Evolutionary conservation across 2,888 invertebrate genomes (phyloP).

Genomic region (Pyrocoelia pectoralis): DNA sequence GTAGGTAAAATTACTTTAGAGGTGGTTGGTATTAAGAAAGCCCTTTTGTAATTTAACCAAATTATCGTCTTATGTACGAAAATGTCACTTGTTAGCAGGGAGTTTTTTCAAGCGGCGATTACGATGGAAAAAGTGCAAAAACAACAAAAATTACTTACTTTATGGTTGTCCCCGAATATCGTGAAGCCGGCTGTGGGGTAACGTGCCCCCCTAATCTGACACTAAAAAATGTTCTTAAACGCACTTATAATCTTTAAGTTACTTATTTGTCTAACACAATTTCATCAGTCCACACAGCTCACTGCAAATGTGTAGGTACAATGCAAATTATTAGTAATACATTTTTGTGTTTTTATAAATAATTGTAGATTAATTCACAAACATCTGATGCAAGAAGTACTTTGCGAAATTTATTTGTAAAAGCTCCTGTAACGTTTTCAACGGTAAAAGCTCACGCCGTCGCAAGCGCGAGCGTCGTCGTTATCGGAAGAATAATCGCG

Average conservation of each 20-base stretch:
- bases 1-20: too few species aligned
- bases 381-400: background rate
- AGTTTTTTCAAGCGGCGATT: too few species aligned
- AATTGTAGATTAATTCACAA: background rate
- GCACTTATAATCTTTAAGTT: background rate
- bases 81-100: too few species aligned
- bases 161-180: constrained; percentile 61
- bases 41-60: too few species aligned
- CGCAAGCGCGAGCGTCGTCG: constrained; percentile 35
- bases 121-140: background rate
- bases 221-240: background rate
- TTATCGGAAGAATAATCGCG: constrained; percentile 36
- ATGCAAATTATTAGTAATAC: background rate
- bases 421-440: background rate
- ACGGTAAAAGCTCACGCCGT: constrained; percentile 24
- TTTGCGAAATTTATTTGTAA: background rate
- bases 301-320: background rate
- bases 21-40: too few species aligned
- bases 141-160: constrained; percentile 53
- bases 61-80: too few species aligned
- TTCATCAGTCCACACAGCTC: background rate
- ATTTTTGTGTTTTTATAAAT: background rate
- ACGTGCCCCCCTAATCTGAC: constrained; percentile 40
- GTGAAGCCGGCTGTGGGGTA: constrained; percentile 58
- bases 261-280: background rate